A percentile compares a stretch with the other conserved stretches of the same genome.
These are phyloP conservation scores for Gryllus bimaculatus DNA, from an alignment of 1,140 invertebrate species.

Conservation along the genomic window DNA sequence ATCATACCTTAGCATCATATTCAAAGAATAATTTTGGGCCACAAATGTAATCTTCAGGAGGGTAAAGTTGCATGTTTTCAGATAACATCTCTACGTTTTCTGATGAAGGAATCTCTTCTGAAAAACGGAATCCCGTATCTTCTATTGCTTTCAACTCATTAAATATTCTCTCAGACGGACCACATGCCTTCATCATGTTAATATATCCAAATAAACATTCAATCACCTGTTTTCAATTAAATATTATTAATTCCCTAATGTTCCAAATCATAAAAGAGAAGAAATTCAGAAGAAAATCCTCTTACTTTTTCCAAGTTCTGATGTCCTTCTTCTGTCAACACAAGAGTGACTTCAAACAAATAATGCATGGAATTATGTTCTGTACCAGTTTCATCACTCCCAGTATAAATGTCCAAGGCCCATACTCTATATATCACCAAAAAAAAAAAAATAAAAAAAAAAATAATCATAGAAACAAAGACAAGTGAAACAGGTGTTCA, in stretches of 20 bases:
- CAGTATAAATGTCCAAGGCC: conserved; percentile 69
- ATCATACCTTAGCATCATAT: conserved; percentile 57
- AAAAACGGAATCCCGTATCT: conserved; percentile 58
- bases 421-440: conserved; percentile 49
- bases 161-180: conserved; percentile 58
- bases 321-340: conserved; percentile 70
- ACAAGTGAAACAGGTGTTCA: too few species aligned
- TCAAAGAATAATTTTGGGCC: conserved; percentile 65
- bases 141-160: conserved; percentile 66
- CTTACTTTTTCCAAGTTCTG: conserved; percentile 53
- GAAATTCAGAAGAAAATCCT: too few species aligned
- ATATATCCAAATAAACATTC: conserved; percentile 62
- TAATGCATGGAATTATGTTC: conserved; percentile 62
- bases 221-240: conserved; percentile 42
- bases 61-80: conserved; percentile 71
- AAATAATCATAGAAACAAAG: too few species aligned
- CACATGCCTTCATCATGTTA: conserved; percentile 50
- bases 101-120: conserved; percentile 53
- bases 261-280: too few species aligned
- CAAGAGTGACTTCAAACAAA: conserved; percentile 63
- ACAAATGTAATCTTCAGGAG: conserved; percentile 65
- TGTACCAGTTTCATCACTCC: conserved; percentile 63
- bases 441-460: too few species aligned
- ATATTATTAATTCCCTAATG: too few species aligned
- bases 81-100: conserved; percentile 71